Evolutionary conservation across 2,888 invertebrate genomes (phyloP), one percentile per base, ranked within the genome.

Genomic region (Perdita meconis): DNA sequence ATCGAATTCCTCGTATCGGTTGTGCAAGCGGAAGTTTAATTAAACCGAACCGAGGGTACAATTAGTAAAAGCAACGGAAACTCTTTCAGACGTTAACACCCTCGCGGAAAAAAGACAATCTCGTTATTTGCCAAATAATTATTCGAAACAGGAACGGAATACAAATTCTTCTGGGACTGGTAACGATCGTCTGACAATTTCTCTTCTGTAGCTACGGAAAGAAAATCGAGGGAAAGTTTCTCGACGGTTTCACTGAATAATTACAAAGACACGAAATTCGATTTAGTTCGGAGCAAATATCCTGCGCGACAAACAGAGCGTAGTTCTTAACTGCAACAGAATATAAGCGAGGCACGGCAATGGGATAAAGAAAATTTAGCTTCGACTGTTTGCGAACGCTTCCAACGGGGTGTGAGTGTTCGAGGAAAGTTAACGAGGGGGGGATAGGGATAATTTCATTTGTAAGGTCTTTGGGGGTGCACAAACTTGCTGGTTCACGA

Each of bases 21-120:
- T 47, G 4, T 44, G 55, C 22, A 22, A 6, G 34, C 13, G 19
- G 47, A 61, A 47, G 60, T 73, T 73, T 73, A 73, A 73, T 73
- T 70, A 72, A 72, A 61, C 55, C 42, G 61, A 47, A 42, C 30
- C 55, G 12, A 44, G 13, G 10, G 40, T 5, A 19, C 44, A 34
- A 61, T 40, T 55, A 24, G 36, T 24, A 40, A 50, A 42, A 63
- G 50, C 47, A 50, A n/a, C 0, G 40, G 26, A 12, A 30, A 34
- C 24, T 40, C 30, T 24, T 47, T 44, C 44, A n/a, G 38, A 1
- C 24, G 19, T 4, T 19, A 26, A 16, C 16, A 24, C n/a, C 5
- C 10, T 10, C 22, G 12, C 8, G n/a, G n/a, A 12, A 53, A 26
- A 10, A 12, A 16, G 10, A 22, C 47, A 38, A 8, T 1, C 53